Conservation (phyloP, 2,888 invertebrate genomes). For the Cheilosia scutellata region DNA sequence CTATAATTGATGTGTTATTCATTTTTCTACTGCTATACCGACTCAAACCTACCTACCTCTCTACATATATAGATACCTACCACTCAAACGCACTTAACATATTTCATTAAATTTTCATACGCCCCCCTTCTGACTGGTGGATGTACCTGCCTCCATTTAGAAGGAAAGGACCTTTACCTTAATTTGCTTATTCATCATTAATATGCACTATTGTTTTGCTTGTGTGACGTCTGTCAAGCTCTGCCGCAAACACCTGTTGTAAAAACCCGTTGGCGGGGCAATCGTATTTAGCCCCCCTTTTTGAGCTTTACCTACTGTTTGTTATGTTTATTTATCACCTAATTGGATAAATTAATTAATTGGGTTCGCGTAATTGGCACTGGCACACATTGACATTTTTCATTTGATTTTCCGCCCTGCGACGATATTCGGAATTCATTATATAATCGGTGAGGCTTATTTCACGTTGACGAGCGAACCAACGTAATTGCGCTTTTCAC, state of each 20-base stretch:
- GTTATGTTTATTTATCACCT: constrained; percentile 71
- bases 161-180: neutral
- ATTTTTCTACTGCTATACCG: too few relatives aligned
- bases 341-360: constrained; percentile 56
- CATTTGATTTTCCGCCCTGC: constrained; percentile 64
- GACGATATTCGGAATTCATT: constrained; percentile 71
- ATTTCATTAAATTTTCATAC: neutral
- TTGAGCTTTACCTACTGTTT: constrained; percentile 35
- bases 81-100: neutral
- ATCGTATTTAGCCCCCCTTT: constrained; percentile 30
- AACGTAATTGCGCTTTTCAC: constrained; percentile 73
- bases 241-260: constrained; percentile 49
- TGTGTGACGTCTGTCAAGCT: constrained; percentile 27
- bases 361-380: constrained; percentile 67
- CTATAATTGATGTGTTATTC: too few relatives aligned
- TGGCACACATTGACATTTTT: constrained; percentile 63
- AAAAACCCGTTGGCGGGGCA: constrained; percentile 6
- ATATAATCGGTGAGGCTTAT: constrained; percentile 65
- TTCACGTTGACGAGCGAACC: constrained; percentile 71
- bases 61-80: neutral
- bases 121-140: neutral
- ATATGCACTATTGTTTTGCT: constrained; percentile 29
- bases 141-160: constrained; percentile 1
- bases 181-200: constrained; percentile 35
- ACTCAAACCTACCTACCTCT: too few relatives aligned